These are phyloP conservation scores for Drosophila teissieri DNA, from an alignment of 1,140 invertebrate species.

Conservation along the genomic window DNA sequence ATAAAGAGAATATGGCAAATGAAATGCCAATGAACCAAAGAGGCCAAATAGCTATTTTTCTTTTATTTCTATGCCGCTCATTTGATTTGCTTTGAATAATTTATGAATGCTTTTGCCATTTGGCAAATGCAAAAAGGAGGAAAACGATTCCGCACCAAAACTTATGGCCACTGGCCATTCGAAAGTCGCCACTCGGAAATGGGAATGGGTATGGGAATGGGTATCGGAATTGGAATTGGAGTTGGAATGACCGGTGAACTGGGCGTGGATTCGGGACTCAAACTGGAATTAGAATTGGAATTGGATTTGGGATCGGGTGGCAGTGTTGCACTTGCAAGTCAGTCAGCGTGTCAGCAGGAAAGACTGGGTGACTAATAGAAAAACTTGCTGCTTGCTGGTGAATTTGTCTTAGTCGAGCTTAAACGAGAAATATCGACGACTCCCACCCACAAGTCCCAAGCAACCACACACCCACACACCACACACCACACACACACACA, in stretches of 20 bases:
- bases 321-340: conserved; percentile 18
- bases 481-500: background rate
- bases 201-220: conserved; percentile 31
- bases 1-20: conserved; percentile 55
- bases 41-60: conserved; percentile 63
- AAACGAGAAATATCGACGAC: conserved; percentile 39
- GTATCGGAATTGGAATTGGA: conserved; percentile 1
- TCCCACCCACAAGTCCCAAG: conserved; percentile 27
- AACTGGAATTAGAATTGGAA: background rate
- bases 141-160: conserved; percentile 34
- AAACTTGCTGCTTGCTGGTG: conserved; percentile 27
- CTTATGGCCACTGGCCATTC: conserved; percentile 51
- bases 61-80: conserved; percentile 28
- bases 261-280: conserved; percentile 14
- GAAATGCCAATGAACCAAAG: conserved; percentile 82
- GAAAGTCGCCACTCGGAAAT: conserved; percentile 35
- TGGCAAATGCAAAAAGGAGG: conserved; percentile 39
- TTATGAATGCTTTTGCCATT: conserved; percentile 74
- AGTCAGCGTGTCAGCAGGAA: conserved; percentile 42
- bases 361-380: conserved; percentile 60
- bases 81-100: conserved; percentile 69
- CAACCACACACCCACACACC: background rate
- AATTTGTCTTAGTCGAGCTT: conserved; percentile 53
- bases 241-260: conserved; percentile 1
- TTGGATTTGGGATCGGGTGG: background rate